Evolutionary conservation across 2,113 vertebrate species (phyloP).

Genomic region (human (Homo sapiens)): DNA sequence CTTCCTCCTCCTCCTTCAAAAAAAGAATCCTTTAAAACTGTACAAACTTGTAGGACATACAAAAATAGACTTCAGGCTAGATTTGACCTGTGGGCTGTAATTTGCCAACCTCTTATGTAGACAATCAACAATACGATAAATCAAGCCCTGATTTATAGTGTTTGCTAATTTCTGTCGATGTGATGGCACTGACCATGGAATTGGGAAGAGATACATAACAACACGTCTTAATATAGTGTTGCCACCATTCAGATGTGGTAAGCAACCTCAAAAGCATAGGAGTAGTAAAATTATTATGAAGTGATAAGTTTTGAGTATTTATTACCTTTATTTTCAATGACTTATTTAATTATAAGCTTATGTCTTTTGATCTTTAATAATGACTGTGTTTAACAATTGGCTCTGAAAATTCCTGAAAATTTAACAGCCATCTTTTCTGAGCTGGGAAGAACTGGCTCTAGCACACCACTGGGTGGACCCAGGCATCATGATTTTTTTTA

Average conservation of each 20-base stretch:
- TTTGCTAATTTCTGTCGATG: neutral
- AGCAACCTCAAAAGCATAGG: neutral
- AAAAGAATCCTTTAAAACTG: neutral
- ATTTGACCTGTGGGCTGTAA: neutral
- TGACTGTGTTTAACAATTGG: neutral
- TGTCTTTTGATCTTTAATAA: neutral
- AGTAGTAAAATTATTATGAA: neutral
- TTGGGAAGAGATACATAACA: neutral
- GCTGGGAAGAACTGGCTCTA: neutral
- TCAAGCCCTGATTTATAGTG: neutral
- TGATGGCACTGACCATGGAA: rapidly evolving
- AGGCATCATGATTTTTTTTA: neutral
- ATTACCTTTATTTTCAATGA: conserved; percentile 6
- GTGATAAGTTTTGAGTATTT: neutral
- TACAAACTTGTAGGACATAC: neutral
- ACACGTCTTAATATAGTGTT: neutral
- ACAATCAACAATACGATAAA: neutral
- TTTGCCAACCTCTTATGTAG: neutral
- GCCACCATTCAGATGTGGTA: neutral
- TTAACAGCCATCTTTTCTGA: neutral
- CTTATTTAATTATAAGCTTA: neutral
- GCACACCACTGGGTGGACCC: neutral
- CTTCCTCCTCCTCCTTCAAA: neutral
- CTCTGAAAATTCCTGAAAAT: neutral
- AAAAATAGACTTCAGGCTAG: neutral